phyloP scores from a whole-genome alignment of 23 tunicate species.

The Trididemnum nubilum region DNA sequence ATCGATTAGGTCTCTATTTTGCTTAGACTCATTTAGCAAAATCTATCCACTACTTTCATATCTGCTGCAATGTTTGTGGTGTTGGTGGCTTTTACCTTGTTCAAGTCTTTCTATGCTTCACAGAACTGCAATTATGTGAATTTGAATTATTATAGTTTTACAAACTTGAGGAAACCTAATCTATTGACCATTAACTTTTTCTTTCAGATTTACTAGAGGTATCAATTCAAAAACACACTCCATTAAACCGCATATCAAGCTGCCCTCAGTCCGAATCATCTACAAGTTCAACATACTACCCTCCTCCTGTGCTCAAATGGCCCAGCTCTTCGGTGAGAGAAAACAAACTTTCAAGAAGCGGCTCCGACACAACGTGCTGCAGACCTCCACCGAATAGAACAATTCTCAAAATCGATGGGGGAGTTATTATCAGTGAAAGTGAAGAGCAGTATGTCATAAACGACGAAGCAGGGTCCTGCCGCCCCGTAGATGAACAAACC shows the following conservation, averaged over 20 bases:
- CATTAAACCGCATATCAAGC: not conserved
- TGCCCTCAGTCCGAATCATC: not conserved
- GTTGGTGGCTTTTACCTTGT: too few relatives aligned
- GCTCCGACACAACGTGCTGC: not conserved
- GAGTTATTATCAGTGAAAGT: not conserved
- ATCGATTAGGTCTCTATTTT: too few relatives aligned
- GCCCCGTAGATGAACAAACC: not conserved
- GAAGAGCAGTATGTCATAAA: not conserved
- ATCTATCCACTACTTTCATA: too few relatives aligned
- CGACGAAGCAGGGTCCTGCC: not conserved
- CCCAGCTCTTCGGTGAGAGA: not conserved
- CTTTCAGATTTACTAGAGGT: too few relatives aligned
- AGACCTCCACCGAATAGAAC: constrained; percentile 11
- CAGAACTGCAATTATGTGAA: too few relatives aligned
- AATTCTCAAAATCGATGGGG: not conserved
- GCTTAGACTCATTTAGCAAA: too few relatives aligned
- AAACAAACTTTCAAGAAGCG: not conserved
- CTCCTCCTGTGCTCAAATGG: constrained; percentile 6
- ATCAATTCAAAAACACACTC: not conserved
- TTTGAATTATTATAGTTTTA: too few relatives aligned
- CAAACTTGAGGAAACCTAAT: too few relatives aligned
- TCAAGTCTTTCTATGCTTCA: not conserved
- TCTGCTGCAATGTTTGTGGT: too few relatives aligned
- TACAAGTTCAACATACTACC: not conserved
- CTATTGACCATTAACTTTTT: too few relatives aligned